These are phyloP conservation scores for Abscondita cerata DNA, from an alignment of 2,888 invertebrate species.

Conservation along the genomic window DNA sequence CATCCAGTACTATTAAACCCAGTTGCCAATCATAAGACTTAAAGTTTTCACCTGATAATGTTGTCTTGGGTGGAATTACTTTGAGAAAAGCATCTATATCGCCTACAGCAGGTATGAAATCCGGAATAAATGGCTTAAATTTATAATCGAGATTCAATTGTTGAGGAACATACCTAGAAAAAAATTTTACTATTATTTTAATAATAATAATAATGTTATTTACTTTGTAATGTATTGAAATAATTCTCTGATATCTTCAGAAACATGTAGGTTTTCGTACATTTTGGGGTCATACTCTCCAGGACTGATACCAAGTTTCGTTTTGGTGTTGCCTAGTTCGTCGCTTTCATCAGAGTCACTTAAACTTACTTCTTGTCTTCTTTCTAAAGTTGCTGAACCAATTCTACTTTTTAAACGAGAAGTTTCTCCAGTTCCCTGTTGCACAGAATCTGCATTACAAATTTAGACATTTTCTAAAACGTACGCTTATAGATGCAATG, in stretches of 20 bases:
- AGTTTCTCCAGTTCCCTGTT: too few species aligned
- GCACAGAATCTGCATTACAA: not conserved
- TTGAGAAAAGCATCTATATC: constrained; percentile 99
- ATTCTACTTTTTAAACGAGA: constrained; percentile 42
- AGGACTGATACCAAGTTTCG: constrained; percentile 43
- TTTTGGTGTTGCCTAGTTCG: constrained; percentile 35
- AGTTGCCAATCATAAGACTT: constrained; percentile 54
- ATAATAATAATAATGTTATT: constrained; percentile 31
- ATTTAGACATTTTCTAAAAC: not conserved
- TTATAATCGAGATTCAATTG: constrained; percentile 88
- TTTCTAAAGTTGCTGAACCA: constrained; percentile 35
- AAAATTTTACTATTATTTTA: constrained; percentile 8
- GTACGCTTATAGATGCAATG: constrained; percentile 1
- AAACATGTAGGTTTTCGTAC: constrained; percentile 82
- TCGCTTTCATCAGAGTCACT: constrained; percentile 51
- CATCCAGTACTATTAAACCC: constrained; percentile 86
- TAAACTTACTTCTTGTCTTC: constrained; percentile 38
- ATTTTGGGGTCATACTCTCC: constrained; percentile 82
- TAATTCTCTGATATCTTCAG: constrained; percentile 86
- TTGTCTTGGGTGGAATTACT: constrained; percentile 80
- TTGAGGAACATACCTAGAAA: constrained; percentile 87
- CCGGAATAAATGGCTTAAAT: constrained; percentile 93
- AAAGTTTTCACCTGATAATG: constrained; percentile 50
- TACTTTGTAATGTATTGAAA: constrained; percentile 92
- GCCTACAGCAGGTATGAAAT: constrained; percentile 97